Conservation (phyloP, 2,113 vertebrate species). For the Girardinichthys multiradiatus region DNA sequence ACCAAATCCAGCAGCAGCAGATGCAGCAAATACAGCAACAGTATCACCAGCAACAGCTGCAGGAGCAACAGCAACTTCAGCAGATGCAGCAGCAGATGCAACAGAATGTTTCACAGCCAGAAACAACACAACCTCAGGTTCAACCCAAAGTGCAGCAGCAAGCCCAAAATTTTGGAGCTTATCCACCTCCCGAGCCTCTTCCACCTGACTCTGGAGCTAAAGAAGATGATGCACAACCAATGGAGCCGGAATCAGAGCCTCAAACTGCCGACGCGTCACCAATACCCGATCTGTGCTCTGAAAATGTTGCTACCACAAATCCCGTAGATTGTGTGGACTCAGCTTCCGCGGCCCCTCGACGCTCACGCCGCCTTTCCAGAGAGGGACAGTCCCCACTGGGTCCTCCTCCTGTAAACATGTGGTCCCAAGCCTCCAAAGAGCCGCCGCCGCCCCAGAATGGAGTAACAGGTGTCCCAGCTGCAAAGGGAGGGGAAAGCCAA, state of each 20-base stretch:
- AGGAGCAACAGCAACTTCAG: slow-evolving; percentile 62
- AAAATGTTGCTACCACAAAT: slow-evolving; percentile 78
- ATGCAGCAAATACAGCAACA: slow-evolving; percentile 72
- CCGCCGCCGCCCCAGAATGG: slow-evolving; percentile 65
- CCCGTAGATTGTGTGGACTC: slow-evolving; percentile 74
- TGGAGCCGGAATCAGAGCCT: slow-evolving; percentile 49
- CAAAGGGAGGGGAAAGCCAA: slow-evolving; percentile 69
- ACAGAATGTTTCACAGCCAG: slow-evolving; percentile 62
- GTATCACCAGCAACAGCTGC: slow-evolving; percentile 64
- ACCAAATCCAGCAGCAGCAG: slow-evolving; percentile 68
- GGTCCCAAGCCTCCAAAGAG: slow-evolving; percentile 67
- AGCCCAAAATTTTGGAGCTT: slow-evolving; percentile 53
- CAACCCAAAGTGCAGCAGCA: slow-evolving; percentile 58
- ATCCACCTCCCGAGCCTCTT: slow-evolving; percentile 42
- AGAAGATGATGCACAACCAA: slow-evolving; percentile 69
- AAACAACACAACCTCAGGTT: slow-evolving; percentile 79
- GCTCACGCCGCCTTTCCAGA: slow-evolving; percentile 94
- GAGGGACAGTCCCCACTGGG: slow-evolving; percentile 84
- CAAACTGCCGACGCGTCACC: slow-evolving; percentile 70
- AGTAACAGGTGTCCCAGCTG: slow-evolving; percentile 26
- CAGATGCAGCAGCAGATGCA: slow-evolving; percentile 32
- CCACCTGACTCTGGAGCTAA: slow-evolving; percentile 19
- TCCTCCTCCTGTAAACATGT: slow-evolving; percentile 49
- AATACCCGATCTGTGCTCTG: slow-evolving; percentile 73
- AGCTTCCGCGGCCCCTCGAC: slow-evolving; percentile 81